Conservation (phyloP, 2,113 vertebrate genomes). For the Hemiscyllium ocellatum region DNA sequence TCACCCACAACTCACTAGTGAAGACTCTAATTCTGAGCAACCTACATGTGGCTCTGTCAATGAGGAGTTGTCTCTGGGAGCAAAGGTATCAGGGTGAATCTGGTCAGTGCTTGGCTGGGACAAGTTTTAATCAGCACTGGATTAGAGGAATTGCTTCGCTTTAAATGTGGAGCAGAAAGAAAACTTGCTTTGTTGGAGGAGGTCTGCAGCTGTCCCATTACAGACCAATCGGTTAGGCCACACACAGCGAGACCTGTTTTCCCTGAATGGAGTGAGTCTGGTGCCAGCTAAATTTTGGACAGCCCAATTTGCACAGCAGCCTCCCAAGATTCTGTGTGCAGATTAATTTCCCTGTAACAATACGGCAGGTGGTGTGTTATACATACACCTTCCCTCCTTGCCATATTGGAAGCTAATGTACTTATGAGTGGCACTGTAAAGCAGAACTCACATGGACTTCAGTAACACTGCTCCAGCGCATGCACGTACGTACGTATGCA, state of each 20-base stretch:
- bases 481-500: too few relatives aligned
- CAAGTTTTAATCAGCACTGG: neutral
- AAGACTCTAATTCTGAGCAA: too few relatives aligned
- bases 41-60: too few relatives aligned
- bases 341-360: neutral
- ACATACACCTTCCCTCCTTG: neutral
- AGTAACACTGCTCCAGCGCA: neutral
- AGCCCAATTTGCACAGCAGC: neutral
- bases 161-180: neutral
- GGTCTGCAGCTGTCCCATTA: neutral
- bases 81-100: too few relatives aligned
- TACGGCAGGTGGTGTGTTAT: neutral
- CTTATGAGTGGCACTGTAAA: neutral
- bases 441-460: neutral
- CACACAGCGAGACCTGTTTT: neutral
- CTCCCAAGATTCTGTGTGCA: neutral
- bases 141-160: too few relatives aligned
- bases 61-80: too few relatives aligned
- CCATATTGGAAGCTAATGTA: neutral
- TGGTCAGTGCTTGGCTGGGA: too few relatives aligned
- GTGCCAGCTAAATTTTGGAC: neutral
- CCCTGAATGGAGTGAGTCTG: neutral
- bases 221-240: neutral
- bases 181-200: neutral
- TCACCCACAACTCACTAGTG: too few relatives aligned